phyloP scores from a whole-genome alignment of 2,113 vertebrate species.

The Peromyscus polionotus region DNA sequence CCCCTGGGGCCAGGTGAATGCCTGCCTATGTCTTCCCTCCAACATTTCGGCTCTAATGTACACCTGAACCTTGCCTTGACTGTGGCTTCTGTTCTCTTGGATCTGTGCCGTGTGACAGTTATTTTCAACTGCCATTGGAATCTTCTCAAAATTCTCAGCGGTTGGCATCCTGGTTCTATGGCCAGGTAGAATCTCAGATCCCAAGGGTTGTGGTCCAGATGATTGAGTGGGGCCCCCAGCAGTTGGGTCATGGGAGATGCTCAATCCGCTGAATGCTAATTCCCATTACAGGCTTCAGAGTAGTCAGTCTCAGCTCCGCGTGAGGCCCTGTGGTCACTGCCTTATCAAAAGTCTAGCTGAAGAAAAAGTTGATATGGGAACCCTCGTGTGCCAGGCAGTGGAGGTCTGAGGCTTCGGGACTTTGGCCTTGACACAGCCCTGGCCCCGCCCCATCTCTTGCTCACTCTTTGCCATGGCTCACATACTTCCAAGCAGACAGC shows the following conservation, averaged over 20 bases:
- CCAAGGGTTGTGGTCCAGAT: background rate
- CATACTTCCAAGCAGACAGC: background rate
- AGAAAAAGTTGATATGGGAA: background rate
- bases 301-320: fast-evolving
- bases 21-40: background rate
- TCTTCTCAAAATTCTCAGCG: conserved; percentile 41
- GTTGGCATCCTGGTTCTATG: conserved; percentile 35
- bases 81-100: background rate
- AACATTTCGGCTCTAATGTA: no score
- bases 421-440: fast-evolving
- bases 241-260: background rate
- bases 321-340: background rate
- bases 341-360: background rate
- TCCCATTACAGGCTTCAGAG: background rate
- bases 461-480: background rate
- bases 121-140: conserved; percentile 73
- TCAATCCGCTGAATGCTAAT: background rate
- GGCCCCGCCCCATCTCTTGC: fast-evolving
- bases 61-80: background rate
- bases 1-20: background rate
- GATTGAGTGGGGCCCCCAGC: background rate
- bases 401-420: background rate
- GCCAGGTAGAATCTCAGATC: no score
- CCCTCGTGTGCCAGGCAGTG: no score
- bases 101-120: background rate